Base-by-base conservation (phyloP, 2,888 invertebrate species). In the Orthosia cruda region DNA sequence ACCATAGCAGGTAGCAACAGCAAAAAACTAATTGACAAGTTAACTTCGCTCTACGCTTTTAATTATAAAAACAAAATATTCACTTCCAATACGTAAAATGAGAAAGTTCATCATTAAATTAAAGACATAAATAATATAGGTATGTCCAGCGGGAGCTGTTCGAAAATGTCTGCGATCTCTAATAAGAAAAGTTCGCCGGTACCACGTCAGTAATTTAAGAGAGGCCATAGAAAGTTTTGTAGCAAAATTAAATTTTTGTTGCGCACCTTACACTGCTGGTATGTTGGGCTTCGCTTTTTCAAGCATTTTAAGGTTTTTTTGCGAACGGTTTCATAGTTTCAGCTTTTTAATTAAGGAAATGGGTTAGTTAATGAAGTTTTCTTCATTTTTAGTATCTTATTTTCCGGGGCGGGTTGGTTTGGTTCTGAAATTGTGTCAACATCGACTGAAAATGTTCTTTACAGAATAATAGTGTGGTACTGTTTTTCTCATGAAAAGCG, bases 161-260 rank as follows among this genome's bases (percentile, higher is more conserved):
- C 62, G 70, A 74, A 80, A 77, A 77, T 77, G 79, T 81, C 81
- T 76, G 81, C 85, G 80, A 83, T 83, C 87, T 90, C 89, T 93
- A 93, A 93, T 92, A 93, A 91, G 93, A 93, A 94, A 94, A 95
- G 88, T 94, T 94, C 75, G 69, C 76, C 88, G 81, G 89, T 89
- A 90, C 91, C 89, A 91, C 89, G 92, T 92, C 91, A 92, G 94
- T 94, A 92, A 94, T 93, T 94, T 93, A 92, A 92, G 91, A 92
- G 91, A 89, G 90, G 80, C 90, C 90, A 91, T 92, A 92, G 80
- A 91, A 93, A 94, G 91, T 94, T 93, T 88, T 89, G 90, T 90
- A 90, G 90, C 91, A 87, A 93, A 94, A 94, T 93, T 92, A 92
- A 92, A 90, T 93, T 94, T 93, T 93, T 93, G 90, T 91, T 91